Evolutionary conservation across 2,113 vertebrate species (phyloP).

Genomic region (Condylura cristata): DNA sequence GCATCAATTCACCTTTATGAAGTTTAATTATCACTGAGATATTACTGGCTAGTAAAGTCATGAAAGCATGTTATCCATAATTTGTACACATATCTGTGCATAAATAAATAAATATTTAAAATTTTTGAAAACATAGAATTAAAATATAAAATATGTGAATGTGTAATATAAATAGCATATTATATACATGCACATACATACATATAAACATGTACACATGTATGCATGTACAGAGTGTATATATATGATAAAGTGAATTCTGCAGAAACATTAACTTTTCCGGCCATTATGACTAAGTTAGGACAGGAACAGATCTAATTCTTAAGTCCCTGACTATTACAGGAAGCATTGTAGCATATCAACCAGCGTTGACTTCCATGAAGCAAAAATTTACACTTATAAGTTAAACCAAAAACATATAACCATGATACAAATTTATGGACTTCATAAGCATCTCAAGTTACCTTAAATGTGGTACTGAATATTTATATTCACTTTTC

Average conservation of each 20-base stretch:
- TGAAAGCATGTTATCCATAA: background rate
- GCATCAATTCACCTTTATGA: background rate
- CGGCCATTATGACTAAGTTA: background rate
- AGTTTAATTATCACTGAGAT: background rate
- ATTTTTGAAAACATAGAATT: background rate
- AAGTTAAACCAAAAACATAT: no score
- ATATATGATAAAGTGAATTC: background rate
- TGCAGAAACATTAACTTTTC: background rate
- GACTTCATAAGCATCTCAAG: no score
- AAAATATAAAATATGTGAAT: background rate
- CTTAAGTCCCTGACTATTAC: background rate
- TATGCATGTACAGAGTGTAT: no score
- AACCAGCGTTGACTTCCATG: background rate
- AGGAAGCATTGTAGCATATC: background rate
- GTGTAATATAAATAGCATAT: background rate
- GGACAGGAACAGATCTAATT: background rate
- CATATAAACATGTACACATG: no score
- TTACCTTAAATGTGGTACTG: no score
- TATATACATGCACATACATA: no score
- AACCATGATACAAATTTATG: no score
- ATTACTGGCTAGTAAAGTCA: background rate
- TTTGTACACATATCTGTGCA: background rate
- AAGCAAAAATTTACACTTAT: no score
- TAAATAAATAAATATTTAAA: no score
- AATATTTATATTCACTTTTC: no score